Base-by-base conservation (phyloP, 92 coral and sea anemone species). In the Ricordea florida region DNA sequence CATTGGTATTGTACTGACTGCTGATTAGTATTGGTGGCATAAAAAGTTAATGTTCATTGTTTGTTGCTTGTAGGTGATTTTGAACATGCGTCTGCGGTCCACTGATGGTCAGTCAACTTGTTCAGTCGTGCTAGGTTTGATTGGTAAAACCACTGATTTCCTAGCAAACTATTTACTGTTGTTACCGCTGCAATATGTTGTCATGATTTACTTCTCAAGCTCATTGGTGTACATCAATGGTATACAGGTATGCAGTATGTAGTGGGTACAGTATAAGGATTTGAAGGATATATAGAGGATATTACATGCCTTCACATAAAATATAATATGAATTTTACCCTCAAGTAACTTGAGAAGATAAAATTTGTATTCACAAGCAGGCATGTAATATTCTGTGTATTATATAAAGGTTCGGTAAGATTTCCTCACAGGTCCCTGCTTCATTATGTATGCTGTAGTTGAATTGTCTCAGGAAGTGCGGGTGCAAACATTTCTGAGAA, bases 131-230 rank as follows among this genome's bases (percentile, higher is more conserved):
- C 38, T 84, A 6, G 31, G 50, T 0, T 48, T 84, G 22, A 52
- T 69, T 49, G 89, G 59, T 8, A 80, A 84, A 63, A 84, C 80
- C 10, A 23, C 71, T 13, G 85, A 78, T 42, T 51, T 84, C 62
- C n/a, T 84, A 51, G 33, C 84, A 9, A 81, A 68, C 33, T 66
- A 78, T 69, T 49, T 84, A 16, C 27, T 69, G 62, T 16, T 0
- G 33, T 33, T 77, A 43, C 89, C 89, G 10, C 17, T 42, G 8
- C 38, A 69, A 62, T 60, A 77, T 49, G 50, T 67, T 10, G 50
- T 78, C 79, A 84, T 84, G 89, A 84, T 74, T 0, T 84, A 84
- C 45, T 84, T 84, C 66, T 38, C 86, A 47, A 44, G 85, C 24
- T 58, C 89, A 11, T 16, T 77, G 73, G 75, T 57, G 29, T 84